Base-by-base conservation (phyloP, 2,113 vertebrate species). In the Austrofundulus limnaeus region DNA sequence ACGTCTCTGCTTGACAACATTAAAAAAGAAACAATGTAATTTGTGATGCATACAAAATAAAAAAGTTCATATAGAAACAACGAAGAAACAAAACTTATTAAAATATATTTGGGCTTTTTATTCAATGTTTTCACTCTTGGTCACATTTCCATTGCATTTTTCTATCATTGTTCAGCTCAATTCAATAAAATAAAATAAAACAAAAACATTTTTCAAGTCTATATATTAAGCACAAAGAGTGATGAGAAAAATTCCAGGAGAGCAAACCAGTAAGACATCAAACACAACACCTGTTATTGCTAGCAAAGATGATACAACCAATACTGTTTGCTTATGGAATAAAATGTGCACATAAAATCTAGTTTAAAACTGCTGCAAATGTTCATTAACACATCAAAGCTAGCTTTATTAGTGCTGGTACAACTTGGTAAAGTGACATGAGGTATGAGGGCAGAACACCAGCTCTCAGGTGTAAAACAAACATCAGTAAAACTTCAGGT, bases 331-430 rank as follows among this genome's bases (percentile, higher is more conserved):
- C 5, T 11, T 55, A 60, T 16, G 2, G 46, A 78, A 72, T 45
- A 17, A 65, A 65, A 53, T 37, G 2, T n/a, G 5, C 37, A 58
- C 46, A 56, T 37, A 37, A 54, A 43, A 65, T 66, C 7, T 24
- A 72, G 16, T 55, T 77, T 55, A 41, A 80, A 65, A 70, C 23
- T 0, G 57, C 3, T 14, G 23, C 15, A 10, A 49, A 37, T 54
- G 19, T 46, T 54, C 14, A 39, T 54, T 5, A 41, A 42, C 37
- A 50, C 23, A 62, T 34, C 4, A 49, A 54, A 39, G 14, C 47
- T 59, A 55, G 28, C 43, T 53, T 84, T 17, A 41, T 54, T 4
- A 49, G 25, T 49, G 62, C 60, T 81, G 64, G 72, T 67, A 53
- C 47, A 21, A 23, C 31, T 62, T 20, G 15, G 45, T 65, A 56